Conservation (phyloP, 2,797 vertebrate genomes). For the Anguilla pacifica region DNA sequence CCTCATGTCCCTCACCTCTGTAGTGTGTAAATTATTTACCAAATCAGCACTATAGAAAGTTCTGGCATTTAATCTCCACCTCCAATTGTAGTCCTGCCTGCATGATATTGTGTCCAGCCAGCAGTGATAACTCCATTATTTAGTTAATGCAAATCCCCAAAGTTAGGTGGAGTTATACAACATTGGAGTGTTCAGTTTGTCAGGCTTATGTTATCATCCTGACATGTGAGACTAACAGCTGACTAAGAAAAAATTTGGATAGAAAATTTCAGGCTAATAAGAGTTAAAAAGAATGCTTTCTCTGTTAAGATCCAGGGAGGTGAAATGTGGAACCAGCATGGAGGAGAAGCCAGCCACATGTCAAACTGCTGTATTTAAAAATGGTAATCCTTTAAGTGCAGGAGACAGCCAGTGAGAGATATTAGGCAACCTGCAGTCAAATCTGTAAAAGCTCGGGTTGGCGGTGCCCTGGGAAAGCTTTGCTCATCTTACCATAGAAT, state of each 20-base stretch:
- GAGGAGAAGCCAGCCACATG: background rate
- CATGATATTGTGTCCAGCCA: background rate
- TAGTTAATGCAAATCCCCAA: background rate
- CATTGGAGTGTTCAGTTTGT: background rate
- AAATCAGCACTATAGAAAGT: background rate
- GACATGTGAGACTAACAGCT: background rate
- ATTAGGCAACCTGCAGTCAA: background rate
- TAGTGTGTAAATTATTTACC: background rate
- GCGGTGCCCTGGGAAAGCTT: background rate
- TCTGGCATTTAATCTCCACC: background rate
- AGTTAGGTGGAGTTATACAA: background rate
- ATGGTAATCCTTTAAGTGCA: background rate
- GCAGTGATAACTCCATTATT: background rate
- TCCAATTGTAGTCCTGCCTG: background rate
- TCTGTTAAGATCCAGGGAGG: background rate
- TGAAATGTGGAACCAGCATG: slow-evolving; percentile 1
- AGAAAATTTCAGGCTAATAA: background rate
- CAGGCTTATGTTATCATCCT: background rate
- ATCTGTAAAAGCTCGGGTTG: background rate
- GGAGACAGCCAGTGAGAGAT: background rate
- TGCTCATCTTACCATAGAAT: background rate
- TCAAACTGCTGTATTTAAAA: background rate
- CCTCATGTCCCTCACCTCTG: background rate
- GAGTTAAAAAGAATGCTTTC: background rate
- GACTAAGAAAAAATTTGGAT: background rate